A percentile compares a stretch with the other conserved stretches of the same genome.
phyloP scores from a whole-genome alignment of 2,113 vertebrate species.

The Neogale vison region DNA sequence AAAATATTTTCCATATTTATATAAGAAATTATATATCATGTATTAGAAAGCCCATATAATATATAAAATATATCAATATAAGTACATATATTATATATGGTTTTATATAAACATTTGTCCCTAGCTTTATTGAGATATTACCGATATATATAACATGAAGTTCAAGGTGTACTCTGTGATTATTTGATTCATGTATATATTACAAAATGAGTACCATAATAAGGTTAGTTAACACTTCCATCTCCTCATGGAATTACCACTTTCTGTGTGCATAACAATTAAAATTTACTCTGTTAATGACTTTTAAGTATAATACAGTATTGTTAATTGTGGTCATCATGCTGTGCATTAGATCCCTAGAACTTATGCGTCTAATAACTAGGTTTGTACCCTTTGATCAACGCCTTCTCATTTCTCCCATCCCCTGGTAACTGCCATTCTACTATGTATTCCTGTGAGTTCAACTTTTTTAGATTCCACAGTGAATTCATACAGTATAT shows the following conservation, averaged over 20 bases:
- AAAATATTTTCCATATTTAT: neutral
- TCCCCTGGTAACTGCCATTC: neutral
- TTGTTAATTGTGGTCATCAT: neutral
- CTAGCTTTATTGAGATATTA: neutral
- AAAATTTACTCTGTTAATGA: neutral
- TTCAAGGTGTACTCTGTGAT: neutral
- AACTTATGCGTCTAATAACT: neutral
- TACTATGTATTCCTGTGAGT: neutral
- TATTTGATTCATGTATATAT: neutral
- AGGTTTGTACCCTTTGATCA: neutral
- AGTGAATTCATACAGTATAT: neutral
- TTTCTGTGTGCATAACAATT: neutral
- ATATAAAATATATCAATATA: neutral
- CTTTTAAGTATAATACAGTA: neutral
- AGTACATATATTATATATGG: neutral
- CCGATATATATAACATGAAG: neutral
- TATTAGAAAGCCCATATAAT: neutral
- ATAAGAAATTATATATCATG: neutral
- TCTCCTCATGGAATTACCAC: neutral
- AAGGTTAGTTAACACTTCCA: neutral
- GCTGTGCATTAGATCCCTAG: neutral
- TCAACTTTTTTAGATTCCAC: neutral
- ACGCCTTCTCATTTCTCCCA: neutral
- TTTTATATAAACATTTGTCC: neutral
- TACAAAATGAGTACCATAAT: neutral